phyloP scores from a whole-genome alignment of 1,140 invertebrate species.

The Drosophila hydei region DNA sequence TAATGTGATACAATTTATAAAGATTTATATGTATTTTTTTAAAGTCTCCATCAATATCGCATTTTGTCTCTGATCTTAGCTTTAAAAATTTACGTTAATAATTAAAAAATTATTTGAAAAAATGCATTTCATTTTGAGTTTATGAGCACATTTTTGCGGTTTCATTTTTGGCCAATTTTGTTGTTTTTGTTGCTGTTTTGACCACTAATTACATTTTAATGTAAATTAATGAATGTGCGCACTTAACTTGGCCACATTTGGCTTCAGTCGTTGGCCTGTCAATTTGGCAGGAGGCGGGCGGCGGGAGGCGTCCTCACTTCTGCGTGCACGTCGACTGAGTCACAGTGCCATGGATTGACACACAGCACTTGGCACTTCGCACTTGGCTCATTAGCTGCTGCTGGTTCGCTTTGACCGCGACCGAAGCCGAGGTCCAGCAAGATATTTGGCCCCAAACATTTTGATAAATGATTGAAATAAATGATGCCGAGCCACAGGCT shows the following conservation, averaged over 20 bases:
- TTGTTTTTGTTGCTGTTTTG: slow-evolving; percentile 47
- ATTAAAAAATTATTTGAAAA: slow-evolving; percentile 46
- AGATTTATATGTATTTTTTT: too few species aligned
- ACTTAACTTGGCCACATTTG: slow-evolving; percentile 70
- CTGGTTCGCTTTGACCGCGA: slow-evolving; percentile 50
- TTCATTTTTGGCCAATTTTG: slow-evolving; percentile 41
- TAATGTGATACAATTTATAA: too few species aligned
- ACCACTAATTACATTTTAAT: slow-evolving; percentile 79
- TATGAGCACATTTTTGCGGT: slow-evolving; percentile 62
- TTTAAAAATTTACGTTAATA: slow-evolving; percentile 27
- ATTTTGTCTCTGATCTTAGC: slow-evolving; percentile 1
- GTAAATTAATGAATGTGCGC: slow-evolving; percentile 77
- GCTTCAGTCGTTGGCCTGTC: slow-evolving; percentile 50
- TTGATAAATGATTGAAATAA: slow-evolving; percentile 79
- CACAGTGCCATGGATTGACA: slow-evolving; percentile 44
- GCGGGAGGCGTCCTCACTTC: slow-evolving; percentile 16
- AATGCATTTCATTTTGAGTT: slow-evolving; percentile 67
- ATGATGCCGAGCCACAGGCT: slow-evolving; percentile 50
- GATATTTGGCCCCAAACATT: slow-evolving; percentile 47
- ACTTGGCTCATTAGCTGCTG: slow-evolving; percentile 68
- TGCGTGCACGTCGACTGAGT: slow-evolving; percentile 47
- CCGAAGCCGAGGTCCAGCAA: slow-evolving; percentile 21
- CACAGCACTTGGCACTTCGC: slow-evolving; percentile 24
- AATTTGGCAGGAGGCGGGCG: slow-evolving; percentile 39
- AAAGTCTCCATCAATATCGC: neutral